Evolutionary conservation across 2,113 vertebrate genomes (phyloP), one percentile per base, ranked within the genome.

Genomic region (Forbesichthys papilliferus): DNA sequence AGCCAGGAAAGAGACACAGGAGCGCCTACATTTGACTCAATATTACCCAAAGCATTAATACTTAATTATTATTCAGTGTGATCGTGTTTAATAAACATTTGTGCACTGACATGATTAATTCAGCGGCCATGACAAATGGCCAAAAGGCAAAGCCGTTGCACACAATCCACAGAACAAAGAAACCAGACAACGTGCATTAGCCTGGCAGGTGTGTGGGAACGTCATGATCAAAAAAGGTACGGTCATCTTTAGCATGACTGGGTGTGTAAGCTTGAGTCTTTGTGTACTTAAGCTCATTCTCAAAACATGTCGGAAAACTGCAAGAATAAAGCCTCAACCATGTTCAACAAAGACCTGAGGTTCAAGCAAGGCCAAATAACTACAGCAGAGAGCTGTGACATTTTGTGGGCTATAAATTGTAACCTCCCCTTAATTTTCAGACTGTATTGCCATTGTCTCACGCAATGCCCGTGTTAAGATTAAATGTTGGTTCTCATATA

Each of bases 161-260:
- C 33, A 14, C 14, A 20, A 55, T 20, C 49, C 9, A 68, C 6
- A 0, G 3, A 14, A 81, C 67, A 74, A 71, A 75, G 72, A 48
- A 2, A 71, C 14, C 1, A 49, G 47, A 42, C 49, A 65, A 56
- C 5, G 59, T 14, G 46, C 6, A 7, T 13, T 12, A 0, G 11
- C 2, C 18, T 48, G 61, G 61, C 74, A 84, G 81, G 73, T 83
- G 81, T 53, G 33, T 79, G 77, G 20, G 55, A 81, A 77, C 12
- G 1, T 48, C 54, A 8, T 14, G 11, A 60, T 60, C 11, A 14
- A 13, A 27, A 46, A 69, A 11, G 42, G 51, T 48, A 51, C 9
- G 47, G 13, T 47, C 68, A 56, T 64, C 52, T 72, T 67, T n/a
- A 0, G 48, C 62, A 68, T 9, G n/a, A 46, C 48, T 80, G 76